These are phyloP conservation scores for Characodon lateralis DNA, from an alignment of 2,797 vertebrate genomes.

Conservation along the genomic window DNA sequence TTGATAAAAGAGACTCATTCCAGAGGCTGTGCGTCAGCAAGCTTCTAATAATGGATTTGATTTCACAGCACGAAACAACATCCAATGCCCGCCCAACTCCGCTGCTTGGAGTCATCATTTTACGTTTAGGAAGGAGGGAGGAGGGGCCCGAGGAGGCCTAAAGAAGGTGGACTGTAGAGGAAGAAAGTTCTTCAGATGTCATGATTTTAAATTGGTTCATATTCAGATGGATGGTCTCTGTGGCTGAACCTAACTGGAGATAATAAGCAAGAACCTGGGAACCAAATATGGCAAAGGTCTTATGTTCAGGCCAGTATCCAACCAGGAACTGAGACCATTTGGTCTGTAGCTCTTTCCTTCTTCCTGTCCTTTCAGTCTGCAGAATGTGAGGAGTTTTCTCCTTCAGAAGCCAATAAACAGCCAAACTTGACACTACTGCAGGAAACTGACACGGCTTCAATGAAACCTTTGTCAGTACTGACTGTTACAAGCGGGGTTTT, in stretches of 20 bases:
- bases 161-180: background rate
- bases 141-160: background rate
- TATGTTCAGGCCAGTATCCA: background rate
- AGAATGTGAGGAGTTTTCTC: background rate
- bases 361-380: background rate
- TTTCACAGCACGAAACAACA: slow-evolving; percentile 64
- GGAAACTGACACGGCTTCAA: background rate
- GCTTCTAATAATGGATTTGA: slow-evolving; percentile 69
- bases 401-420: background rate
- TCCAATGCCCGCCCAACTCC: slow-evolving; percentile 15
- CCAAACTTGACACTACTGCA: background rate
- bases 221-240: background rate
- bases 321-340: background rate
- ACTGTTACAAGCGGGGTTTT: background rate
- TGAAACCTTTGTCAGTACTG: too few species aligned
- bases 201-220: background rate
- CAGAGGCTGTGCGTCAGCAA: slow-evolving; percentile 78
- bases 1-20: slow-evolving; percentile 85
- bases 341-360: background rate
- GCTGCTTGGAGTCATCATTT: slow-evolving; percentile 25
- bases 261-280: background rate
- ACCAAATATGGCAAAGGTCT: background rate
- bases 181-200: background rate
- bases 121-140: slow-evolving; percentile 5
- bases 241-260: background rate